A percentile compares a stretch with the other conserved stretches of the same genome.
Evolutionary conservation across 2,888 invertebrate species (phyloP).

Genomic region (Steinernema carpocapsae): DNA sequence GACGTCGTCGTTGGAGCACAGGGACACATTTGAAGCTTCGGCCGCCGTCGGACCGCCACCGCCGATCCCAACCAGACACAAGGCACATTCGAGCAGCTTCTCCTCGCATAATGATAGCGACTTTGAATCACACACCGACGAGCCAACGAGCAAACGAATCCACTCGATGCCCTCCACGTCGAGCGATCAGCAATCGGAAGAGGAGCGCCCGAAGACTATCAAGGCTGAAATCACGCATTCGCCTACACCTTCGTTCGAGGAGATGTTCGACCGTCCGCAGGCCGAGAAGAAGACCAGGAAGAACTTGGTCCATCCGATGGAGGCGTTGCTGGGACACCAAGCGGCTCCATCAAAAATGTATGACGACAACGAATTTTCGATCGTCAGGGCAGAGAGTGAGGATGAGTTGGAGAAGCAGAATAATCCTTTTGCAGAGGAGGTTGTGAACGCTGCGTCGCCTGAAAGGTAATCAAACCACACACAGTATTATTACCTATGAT

Average conservation of each 20-base stretch:
- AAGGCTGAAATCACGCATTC: slow-evolving; percentile 23
- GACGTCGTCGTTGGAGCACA: slow-evolving; percentile 20
- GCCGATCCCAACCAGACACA: slow-evolving; percentile 14
- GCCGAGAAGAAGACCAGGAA: slow-evolving; percentile 18
- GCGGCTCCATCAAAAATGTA: background rate
- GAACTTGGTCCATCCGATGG: slow-evolving; percentile 1
- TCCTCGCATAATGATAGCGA: slow-evolving; percentile 24
- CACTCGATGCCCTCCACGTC: slow-evolving; percentile 14
- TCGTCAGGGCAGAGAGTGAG: slow-evolving; percentile 7
- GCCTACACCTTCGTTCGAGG: background rate
- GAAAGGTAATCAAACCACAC: background rate
- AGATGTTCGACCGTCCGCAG: slow-evolving; percentile 8
- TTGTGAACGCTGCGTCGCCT: background rate
- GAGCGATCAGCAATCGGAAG: slow-evolving; percentile 22
- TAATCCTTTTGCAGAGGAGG: background rate
- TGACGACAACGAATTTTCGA: slow-evolving; percentile 28
- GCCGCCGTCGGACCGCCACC: background rate
- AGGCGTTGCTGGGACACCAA: background rate
- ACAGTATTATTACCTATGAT: too few relatives aligned
- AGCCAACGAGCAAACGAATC: background rate
- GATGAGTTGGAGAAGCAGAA: background rate
- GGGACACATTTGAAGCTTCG: background rate
- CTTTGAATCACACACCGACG: slow-evolving; percentile 17
- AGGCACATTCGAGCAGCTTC: slow-evolving; percentile 20
- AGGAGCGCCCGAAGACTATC: slow-evolving; percentile 1